Base-by-base conservation (phyloP, 2,113 vertebrate species). In the Serilophus lunatus region DNA sequence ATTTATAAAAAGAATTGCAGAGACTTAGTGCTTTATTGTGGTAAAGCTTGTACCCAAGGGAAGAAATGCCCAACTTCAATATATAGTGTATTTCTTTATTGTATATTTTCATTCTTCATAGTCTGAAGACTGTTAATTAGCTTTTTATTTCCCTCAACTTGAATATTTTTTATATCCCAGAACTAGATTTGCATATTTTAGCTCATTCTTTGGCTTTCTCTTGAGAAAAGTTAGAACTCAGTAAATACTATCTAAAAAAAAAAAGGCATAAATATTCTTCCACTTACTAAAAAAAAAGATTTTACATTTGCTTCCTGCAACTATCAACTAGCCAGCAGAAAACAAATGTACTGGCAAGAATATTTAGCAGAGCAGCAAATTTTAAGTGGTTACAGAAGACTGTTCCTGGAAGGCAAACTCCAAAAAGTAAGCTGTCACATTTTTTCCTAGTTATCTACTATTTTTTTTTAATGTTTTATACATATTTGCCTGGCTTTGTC, bases 361-460 rank as follows among this genome's bases (percentile, higher is more conserved):
- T 87, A 89, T 87, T 91, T 61, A 90, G 31, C 70, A 87, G 42
- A 95, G 40, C 83, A 95, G 80, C 83, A 91, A 51, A 68, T 91
- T 93, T 87, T 79, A 82, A 91, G 84, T 83, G 20, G 54, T 89
- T 84, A 20, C 66, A 92, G 40, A 81, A 71, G 44, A 49, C 78
- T 60, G 40, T 89, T 95, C 87, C 81, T 92, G 92, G 77, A 95
- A 96, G 89, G 86, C 83, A 91, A 23, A 61, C 12, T 92, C 24
- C 38, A 51, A 42, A 93, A 78, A 78, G 51, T 60, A 74, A 75
- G 38, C 20, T 38, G 50, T 63, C 72, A 49, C 12, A 4, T 59
- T 72, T 90, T 63, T 51, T 45, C 36, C n/a, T 33, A 38, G 44
- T 18, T 80, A 51, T 56, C 54, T 77, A 20, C 23, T 72, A 6